These are phyloP conservation scores for Tenthredo notha DNA, from an alignment of 2,888 invertebrate genomes.

Conservation along the genomic window DNA sequence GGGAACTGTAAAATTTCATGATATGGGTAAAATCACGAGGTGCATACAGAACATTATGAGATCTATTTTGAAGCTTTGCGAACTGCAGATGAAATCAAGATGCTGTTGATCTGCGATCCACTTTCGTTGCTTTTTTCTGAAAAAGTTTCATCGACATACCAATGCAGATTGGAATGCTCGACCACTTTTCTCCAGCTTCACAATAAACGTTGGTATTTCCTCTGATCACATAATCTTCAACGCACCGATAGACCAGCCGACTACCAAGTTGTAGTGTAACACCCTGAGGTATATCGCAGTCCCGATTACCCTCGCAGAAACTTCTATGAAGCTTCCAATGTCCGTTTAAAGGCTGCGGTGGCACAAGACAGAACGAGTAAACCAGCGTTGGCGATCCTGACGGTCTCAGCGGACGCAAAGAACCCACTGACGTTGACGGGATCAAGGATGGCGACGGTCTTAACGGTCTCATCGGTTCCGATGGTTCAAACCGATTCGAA, in stretches of 20 bases:
- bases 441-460: not conserved
- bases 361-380: not conserved
- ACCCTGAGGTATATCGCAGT: conserved; percentile 48
- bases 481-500: conserved; percentile 62
- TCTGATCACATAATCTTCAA: conserved; percentile 64
- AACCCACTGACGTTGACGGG: no score
- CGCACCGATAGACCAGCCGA: conserved; percentile 69
- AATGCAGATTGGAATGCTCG: conserved; percentile 66
- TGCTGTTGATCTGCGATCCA: not conserved
- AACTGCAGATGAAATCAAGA: not conserved
- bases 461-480: conserved; percentile 63
- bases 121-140: not conserved
- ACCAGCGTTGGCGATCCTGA: not conserved
- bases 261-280: conserved; percentile 65
- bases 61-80: not conserved
- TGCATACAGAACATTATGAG: not conserved
- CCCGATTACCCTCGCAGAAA: not conserved
- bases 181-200: conserved; percentile 67
- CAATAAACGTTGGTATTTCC: conserved; percentile 67
- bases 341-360: conserved; percentile 2
- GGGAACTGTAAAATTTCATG: conserved; percentile 66
- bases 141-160: conserved; percentile 61
- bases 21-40: not conserved
- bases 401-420: conserved; percentile 17
- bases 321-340: not conserved